Percentiles rank a stretch among this genome's conserved stretches.
Evolutionary conservation across 2,797 vertebrate species (phyloP).

Genomic region (Ctenopoma kingsleyae): DNA sequence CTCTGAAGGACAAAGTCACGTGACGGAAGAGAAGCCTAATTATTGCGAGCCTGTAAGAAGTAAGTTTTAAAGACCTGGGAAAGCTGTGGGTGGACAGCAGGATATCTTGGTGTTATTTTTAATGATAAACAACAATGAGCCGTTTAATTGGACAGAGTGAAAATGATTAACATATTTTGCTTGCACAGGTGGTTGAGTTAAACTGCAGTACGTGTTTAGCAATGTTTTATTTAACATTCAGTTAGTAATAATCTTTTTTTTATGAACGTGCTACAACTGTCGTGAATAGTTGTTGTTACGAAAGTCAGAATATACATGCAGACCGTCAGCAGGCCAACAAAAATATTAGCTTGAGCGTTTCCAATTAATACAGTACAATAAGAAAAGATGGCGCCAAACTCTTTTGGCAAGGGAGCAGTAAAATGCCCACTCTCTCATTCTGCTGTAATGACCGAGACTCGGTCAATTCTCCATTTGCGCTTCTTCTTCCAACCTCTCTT

Average conservation of each 20-base stretch:
- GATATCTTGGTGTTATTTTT: conserved; percentile 46
- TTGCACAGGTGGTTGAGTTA: background rate
- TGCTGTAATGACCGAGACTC: conserved; percentile 53
- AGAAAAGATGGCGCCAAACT: conserved; percentile 32
- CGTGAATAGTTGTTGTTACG: conserved; percentile 36
- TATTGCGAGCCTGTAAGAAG: conserved; percentile 90
- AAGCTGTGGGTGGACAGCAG: conserved; percentile 57
- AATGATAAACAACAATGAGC: conserved; percentile 66
- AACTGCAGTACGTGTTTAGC: conserved; percentile 13
- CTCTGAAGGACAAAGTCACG: conserved; percentile 80
- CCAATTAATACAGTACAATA: conserved; percentile 48
- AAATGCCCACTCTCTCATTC: conserved; percentile 39
- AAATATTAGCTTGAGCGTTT: conserved; percentile 58
- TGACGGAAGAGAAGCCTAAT: conserved; percentile 80
- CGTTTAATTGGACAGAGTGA: conserved; percentile 38
- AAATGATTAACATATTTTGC: conserved; percentile 38
- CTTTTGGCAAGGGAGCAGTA: conserved; percentile 39
- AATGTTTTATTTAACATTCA: conserved; percentile 42
- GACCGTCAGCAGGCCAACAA: conserved; percentile 31
- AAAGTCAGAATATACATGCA: conserved; percentile 16
- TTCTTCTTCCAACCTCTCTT: conserved; percentile 62
- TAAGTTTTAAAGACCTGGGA: conserved; percentile 82
- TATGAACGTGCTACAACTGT: conserved; percentile 28
- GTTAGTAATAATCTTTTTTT: conserved; percentile 4
- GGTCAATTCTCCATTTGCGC: conserved; percentile 36